A percentile compares a stretch with the other conserved stretches of the same genome.
Conservation (phyloP, 2,888 invertebrate genomes). For the Ormyrus pomaceus region DNA sequence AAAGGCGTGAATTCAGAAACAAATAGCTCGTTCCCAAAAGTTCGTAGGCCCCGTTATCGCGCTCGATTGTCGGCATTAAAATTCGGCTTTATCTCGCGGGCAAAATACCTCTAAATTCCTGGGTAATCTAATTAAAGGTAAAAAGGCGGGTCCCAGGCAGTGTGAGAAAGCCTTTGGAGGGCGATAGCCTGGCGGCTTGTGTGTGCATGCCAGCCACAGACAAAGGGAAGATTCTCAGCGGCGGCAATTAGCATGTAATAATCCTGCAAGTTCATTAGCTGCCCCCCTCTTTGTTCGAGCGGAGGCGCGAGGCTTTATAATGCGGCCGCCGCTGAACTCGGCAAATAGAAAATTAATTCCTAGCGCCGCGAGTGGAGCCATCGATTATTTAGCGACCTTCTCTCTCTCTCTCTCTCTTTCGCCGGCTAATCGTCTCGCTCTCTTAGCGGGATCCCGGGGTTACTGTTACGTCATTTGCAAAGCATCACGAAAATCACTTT, state of each 20-base stretch:
- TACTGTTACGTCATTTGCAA: conserved; percentile 57
- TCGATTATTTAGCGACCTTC: conserved; percentile 50
- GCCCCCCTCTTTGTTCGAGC: conserved; percentile 8
- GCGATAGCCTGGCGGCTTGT: not conserved
- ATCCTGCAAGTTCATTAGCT: conserved; percentile 55
- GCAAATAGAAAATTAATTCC: conserved; percentile 53
- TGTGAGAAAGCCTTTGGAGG: conserved; percentile 2
- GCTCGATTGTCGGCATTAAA: not conserved
- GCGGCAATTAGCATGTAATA: conserved; percentile 57
- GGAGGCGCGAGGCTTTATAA: not conserved
- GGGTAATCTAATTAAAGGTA: conserved; percentile 12
- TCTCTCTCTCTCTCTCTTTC: not conserved
- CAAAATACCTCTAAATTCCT: not conserved
- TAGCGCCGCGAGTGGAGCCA: conserved; percentile 28
- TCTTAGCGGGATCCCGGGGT: conserved; percentile 42
- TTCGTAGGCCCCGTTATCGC: not conserved
- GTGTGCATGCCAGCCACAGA: too few relatives aligned
- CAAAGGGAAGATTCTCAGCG: too few relatives aligned
- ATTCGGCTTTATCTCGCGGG: too few relatives aligned
- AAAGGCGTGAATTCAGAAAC: too few relatives aligned
- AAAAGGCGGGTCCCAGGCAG: not conserved
- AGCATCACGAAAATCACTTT: conserved; percentile 53
- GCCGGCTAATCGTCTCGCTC: not conserved
- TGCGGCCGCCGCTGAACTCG: conserved; percentile 13
- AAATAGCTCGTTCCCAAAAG: too few relatives aligned